Evolutionary conservation across 2,888 invertebrate species (phyloP), one percentile per base, ranked within the genome.

Genomic region (Chouioia cunea): DNA sequence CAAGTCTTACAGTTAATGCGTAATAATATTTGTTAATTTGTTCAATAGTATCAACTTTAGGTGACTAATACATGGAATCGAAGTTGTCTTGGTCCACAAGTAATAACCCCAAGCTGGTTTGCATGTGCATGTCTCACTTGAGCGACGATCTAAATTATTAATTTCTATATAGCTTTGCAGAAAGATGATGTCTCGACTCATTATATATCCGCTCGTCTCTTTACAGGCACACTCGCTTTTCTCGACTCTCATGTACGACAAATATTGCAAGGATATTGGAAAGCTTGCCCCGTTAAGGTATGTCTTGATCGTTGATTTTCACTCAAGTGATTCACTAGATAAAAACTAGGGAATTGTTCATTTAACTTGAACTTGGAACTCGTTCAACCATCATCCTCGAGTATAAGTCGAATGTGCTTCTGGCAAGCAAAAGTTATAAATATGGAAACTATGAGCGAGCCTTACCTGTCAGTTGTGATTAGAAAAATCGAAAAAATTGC

Each of bases 101-200:
- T 65, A 65, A 68, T 63, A 58, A 70, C 6, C 46, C 36, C 20
- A 20, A 10, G 18, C 2, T 16, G 12, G 52, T 47, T 62, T 27
- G 70, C 76, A 73, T 72, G 77, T 79, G 80, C 27, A 82, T 79
- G 78, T 82, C 81, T 82, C 76, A 81, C 77, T 82, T 72, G 63
- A 50, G 65, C 67, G 65, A 74, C 72, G 73, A 76, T 76, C 75
- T 76, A 80, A 81, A 81, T 81, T 76, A 77, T 77, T 79, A 79
- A 80, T 80, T 78, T 78, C 60, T 60, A 69, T 3, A 27, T 70
- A 56, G 70, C 60, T 60, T 71, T 66, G 65, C 56, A 36, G 47
- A 22, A 46, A 53, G 57, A 27, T 27, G 56, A 23, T 3, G 3
- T 2, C 53, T 53, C 3, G 22, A 4, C 6, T 53, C 10, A 27